Percentiles rank a stretch among this genome's conserved stretches.
phyloP scores from a whole-genome alignment of 2,888 invertebrate genomes.

The Tubiluchus corallicola region DNA sequence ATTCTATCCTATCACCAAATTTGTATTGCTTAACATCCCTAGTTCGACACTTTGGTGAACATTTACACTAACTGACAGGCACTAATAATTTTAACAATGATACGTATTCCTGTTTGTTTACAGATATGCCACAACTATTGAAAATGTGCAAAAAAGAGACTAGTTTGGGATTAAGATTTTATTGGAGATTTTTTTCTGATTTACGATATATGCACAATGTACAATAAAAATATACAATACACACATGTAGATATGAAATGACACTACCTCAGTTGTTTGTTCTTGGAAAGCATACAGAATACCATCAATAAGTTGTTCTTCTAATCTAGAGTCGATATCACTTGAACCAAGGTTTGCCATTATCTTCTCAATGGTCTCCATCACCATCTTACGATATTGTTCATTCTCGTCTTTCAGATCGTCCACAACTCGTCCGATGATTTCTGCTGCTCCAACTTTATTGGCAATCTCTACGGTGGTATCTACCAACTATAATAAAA shows the following conservation, averaged over 20 bases:
- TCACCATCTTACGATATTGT: slow-evolving; percentile 99
- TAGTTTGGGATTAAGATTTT: no score
- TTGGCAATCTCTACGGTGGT: slow-evolving; percentile 99
- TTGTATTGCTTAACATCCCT: no score
- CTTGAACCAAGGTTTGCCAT: slow-evolving; percentile 93
- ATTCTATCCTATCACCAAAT: no score
- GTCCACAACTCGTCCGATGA: slow-evolving; percentile 92
- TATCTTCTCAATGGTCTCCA: slow-evolving; percentile 99
- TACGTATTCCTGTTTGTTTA: no score
- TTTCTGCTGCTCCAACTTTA: slow-evolving; percentile 98
- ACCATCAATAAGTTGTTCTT: slow-evolving; percentile 97
- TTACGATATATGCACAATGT: no score
- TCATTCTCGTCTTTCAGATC: slow-evolving; percentile 99
- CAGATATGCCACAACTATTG: no score
- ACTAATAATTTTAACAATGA: no score
- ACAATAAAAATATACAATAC: no score
- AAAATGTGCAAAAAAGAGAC: no score
- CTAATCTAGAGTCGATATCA: slow-evolving; percentile 89
- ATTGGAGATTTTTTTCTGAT: no score
- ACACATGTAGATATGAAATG: background rate
- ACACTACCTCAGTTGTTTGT: slow-evolving; percentile 78
- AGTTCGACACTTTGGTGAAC: no score
- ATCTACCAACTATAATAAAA: slow-evolving; percentile 54
- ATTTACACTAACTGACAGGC: no score
- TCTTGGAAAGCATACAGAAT: slow-evolving; percentile 99